Conservation (phyloP, 2,797 vertebrate genomes). For the Avahi laniger region DNA sequence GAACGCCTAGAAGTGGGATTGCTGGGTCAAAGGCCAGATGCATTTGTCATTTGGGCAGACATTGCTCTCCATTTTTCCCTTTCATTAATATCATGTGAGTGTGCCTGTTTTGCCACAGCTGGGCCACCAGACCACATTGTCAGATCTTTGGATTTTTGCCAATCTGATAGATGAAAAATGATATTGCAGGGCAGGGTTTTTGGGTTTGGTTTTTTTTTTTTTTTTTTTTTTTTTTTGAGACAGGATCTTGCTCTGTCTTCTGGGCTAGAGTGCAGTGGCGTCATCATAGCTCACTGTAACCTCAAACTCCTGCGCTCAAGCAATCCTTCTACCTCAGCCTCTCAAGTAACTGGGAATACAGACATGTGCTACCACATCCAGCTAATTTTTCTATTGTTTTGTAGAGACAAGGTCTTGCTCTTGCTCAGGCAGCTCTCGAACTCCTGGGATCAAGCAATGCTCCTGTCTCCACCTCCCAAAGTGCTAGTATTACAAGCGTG, state of each 20-base stretch:
- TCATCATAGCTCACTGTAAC: not conserved
- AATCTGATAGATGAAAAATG: slow-evolving; percentile 26
- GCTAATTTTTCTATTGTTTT: not conserved
- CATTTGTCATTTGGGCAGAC: not conserved
- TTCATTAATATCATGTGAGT: not conserved
- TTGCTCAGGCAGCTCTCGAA: too few species aligned
- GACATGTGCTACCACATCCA: not conserved
- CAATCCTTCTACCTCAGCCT: not conserved
- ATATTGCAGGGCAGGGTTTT: not conserved
- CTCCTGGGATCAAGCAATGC: too few species aligned
- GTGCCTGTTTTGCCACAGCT: not conserved
- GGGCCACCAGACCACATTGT: not conserved
- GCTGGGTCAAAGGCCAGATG: not conserved
- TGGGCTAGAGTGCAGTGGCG: not conserved
- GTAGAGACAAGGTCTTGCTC: too few species aligned
- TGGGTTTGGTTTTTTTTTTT: too few species aligned
- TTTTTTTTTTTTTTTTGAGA: not conserved
- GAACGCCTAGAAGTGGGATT: not conserved
- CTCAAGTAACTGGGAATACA: not conserved
- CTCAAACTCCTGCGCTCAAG: not conserved
- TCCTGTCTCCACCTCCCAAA: too few species aligned
- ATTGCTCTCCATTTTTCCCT: not conserved
- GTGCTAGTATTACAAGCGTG: too few species aligned
- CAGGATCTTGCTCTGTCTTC: not conserved
- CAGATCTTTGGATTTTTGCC: slow-evolving; percentile 56